Evolutionary conservation across 2,888 invertebrate genomes (phyloP).

Genomic region (Xylota segnis): DNA sequence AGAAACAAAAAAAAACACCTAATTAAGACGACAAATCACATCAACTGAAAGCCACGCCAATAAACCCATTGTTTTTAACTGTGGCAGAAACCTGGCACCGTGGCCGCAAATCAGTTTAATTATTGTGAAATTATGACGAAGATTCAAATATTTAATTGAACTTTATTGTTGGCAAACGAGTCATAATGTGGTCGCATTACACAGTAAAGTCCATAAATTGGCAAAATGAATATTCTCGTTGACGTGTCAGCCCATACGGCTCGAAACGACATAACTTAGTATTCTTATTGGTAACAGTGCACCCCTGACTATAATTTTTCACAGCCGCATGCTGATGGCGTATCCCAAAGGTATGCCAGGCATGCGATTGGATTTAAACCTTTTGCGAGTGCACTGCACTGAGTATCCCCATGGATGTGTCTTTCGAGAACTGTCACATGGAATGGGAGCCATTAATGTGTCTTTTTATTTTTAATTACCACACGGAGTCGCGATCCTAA

Average conservation of each 20-base stretch:
- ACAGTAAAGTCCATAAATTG: slow-evolving; percentile 21
- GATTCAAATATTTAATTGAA: slow-evolving; percentile 13
- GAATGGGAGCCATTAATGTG: slow-evolving; percentile 7
- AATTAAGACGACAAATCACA: slow-evolving; percentile 23
- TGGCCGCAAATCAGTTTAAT: slow-evolving; percentile 25
- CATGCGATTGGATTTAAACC: background rate
- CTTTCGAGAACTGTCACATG: slow-evolving; percentile 19
- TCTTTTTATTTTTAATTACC: background rate
- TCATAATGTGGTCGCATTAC: slow-evolving; percentile 21
- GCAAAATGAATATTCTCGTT: background rate
- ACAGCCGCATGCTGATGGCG: background rate
- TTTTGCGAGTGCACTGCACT: background rate
- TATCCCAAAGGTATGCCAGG: slow-evolving; percentile 5
- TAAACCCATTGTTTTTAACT: slow-evolving; percentile 31
- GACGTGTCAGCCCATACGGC: slow-evolving; percentile 16
- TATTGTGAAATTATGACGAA: slow-evolving; percentile 34
- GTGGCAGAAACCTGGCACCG: background rate
- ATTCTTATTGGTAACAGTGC: slow-evolving; percentile 23
- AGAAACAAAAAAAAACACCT: slow-evolving; percentile 3
- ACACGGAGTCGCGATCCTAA: background rate
- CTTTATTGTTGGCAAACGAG: slow-evolving; percentile 31
- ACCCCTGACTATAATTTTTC: background rate
- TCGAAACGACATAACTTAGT: slow-evolving; percentile 15
- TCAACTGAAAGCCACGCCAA: background rate
- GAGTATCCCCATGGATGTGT: background rate